Base-by-base conservation (phyloP, 1,140 invertebrate genomes). In the Ceratina calcarata region DNA sequence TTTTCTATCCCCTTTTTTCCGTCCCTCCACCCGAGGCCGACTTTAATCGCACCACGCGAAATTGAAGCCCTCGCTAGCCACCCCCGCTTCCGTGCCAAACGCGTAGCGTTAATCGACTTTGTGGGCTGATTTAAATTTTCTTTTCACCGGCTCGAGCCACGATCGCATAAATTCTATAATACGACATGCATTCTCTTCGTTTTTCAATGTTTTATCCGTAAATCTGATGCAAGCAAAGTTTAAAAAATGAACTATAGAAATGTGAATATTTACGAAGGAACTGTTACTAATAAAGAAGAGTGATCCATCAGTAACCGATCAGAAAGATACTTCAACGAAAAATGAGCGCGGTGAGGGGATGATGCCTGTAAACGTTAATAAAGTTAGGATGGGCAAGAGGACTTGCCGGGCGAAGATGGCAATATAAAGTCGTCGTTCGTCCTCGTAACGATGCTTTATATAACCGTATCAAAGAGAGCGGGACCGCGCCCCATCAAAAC, bases 361-460 rank as follows among this genome's bases (percentile, higher is more conserved):
- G 67, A 18, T 53, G 2, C 18, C 62, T 13, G 60, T 68, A 27
- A 68, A 62, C 81, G 65, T 82, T 90, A 89, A 90, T 89, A 89
- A 90, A 89, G 86, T 86, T 85, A 87, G 87, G 78, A 89, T 70
- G 73, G 81, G 84, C 78, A 82, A 82, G 72, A 86, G 75, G 75
- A 78, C 78, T 84, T 74, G 62, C 72, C 2, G 37, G 53, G 68
- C 64, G 69, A 83, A 73, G 86, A 87, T 85, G 71, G 87, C 80
- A 85, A 78, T 88, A 84, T 87, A 87, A 87, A 85, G 80, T 79
- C 66, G 76, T 67, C 79, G 75, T 86, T 81, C 70, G 80, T 83
- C 82, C 72, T 58, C 71, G 67, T 90, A 89, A 90, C 86, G 88
- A 89, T 87, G 86, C 79, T 89, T 89, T 86, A 88, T 86, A 87